Conservation (phyloP, 2,888 invertebrate genomes). For the Drosophila buzzatii region DNA sequence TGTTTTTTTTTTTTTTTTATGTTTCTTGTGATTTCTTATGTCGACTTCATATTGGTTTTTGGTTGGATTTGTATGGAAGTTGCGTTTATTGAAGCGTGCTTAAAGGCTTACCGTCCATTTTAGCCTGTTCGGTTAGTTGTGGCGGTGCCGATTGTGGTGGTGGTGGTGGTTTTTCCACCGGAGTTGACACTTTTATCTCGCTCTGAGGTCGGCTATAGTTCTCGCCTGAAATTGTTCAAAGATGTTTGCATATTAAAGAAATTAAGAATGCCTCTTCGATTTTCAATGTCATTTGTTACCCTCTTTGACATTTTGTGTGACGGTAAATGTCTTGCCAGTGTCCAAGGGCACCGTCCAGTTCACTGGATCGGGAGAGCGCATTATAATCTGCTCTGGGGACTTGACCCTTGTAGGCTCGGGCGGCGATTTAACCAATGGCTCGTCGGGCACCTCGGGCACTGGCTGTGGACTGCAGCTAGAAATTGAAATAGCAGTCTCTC, state of each 20-base stretch:
- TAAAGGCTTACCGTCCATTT: slow-evolving; percentile 86
- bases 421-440: slow-evolving; percentile 95
- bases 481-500: slow-evolving; percentile 83
- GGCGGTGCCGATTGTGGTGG: slow-evolving; percentile 90
- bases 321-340: slow-evolving; percentile 96
- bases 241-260: neutral
- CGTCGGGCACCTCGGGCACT: slow-evolving; percentile 84
- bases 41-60: slow-evolving; percentile 69
- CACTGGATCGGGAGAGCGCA: slow-evolving; percentile 96
- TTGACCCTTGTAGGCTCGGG: slow-evolving; percentile 97
- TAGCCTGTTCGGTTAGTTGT: slow-evolving; percentile 87
- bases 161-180: slow-evolving; percentile 88
- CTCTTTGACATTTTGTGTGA: slow-evolving; percentile 95
- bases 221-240: slow-evolving; percentile 87
- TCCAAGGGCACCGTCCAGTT: slow-evolving; percentile 98
- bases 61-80: slow-evolving; percentile 66
- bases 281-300: slow-evolving; percentile 85
- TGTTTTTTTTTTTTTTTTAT: slow-evolving; percentile 18
- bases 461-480: slow-evolving; percentile 84
- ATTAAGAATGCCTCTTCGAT: neutral
- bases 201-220: slow-evolving; percentile 94
- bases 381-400: slow-evolving; percentile 96
- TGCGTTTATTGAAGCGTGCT: slow-evolving; percentile 83
- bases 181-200: slow-evolving; percentile 92
- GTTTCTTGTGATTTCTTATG: slow-evolving; percentile 55